These are phyloP conservation scores for Marmota monax DNA, from an alignment of 2,113 vertebrate genomes.

Conservation along the genomic window DNA sequence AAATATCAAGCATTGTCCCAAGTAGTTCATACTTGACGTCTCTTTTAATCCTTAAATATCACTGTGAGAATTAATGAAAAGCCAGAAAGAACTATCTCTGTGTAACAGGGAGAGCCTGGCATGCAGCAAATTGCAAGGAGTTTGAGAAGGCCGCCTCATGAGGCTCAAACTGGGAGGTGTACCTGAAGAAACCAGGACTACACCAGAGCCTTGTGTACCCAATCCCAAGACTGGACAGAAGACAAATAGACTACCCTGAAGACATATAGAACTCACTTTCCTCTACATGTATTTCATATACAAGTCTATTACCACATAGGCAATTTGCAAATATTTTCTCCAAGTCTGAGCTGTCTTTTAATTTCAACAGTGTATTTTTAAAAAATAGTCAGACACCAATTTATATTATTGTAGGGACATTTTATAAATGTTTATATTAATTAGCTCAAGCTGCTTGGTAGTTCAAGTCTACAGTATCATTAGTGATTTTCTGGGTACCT, in stretches of 20 bases:
- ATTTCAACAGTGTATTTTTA: background rate
- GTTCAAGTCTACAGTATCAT: background rate
- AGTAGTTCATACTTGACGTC: background rate
- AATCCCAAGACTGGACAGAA: too few relatives aligned
- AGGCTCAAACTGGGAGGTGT: background rate
- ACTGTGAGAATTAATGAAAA: background rate
- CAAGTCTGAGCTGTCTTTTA: background rate
- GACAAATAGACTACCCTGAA: background rate
- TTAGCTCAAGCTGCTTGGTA: too few relatives aligned
- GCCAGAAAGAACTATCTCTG: background rate
- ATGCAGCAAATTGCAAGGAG: background rate
- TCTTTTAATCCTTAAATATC: background rate
- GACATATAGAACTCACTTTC: background rate
- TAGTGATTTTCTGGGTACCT: background rate
- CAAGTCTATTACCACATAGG: background rate
- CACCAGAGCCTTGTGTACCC: background rate
- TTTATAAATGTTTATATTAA: background rate
- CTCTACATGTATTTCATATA: background rate
- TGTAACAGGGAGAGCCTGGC: background rate
- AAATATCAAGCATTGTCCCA: background rate
- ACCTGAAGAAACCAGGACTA: background rate
- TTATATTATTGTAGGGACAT: background rate
- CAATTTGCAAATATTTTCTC: background rate
- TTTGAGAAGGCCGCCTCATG: background rate
- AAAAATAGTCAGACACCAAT: background rate